A percentile compares a stretch with the other conserved stretches of the same genome.
Evolutionary conservation across 2,797 vertebrate genomes (phyloP).

Genomic region (Brotula barbata): DNA sequence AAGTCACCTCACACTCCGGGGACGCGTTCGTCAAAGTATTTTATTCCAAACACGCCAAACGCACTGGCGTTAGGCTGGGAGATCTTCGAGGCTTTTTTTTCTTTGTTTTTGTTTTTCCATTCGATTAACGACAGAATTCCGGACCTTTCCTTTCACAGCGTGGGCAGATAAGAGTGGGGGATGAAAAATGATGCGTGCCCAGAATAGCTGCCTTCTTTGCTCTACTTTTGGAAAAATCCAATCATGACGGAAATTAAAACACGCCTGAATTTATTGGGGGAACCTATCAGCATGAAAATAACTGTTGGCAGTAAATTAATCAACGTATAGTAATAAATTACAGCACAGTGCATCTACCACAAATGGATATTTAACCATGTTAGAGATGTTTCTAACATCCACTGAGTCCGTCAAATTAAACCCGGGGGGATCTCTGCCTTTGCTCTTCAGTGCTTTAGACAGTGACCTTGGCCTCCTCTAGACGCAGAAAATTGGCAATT

Average conservation of each 20-base stretch:
- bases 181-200: slow-evolving; percentile 3
- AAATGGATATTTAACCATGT: no score
- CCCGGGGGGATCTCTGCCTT: slow-evolving; percentile 17
- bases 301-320: neutral
- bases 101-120: slow-evolving; percentile 20
- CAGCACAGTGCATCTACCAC: no score
- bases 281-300: slow-evolving; percentile 16
- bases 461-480: slow-evolving; percentile 42
- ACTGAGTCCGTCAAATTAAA: slow-evolving; percentile 36
- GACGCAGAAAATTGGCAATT: slow-evolving; percentile 35
- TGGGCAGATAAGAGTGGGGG: slow-evolving; percentile 14
- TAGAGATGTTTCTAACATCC: slow-evolving; percentile 12
- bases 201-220: slow-evolving; percentile 7
- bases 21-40: slow-evolving; percentile 7
- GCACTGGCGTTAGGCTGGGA: slow-evolving; percentile 1
- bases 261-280: neutral
- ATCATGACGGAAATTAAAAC: slow-evolving; percentile 24
- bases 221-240: neutral
- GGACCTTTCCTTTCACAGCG: slow-evolving; percentile 5
- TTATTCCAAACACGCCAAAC: neutral
- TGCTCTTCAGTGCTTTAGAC: slow-evolving; percentile 46
- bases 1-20: slow-evolving; percentile 15
- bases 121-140: slow-evolving; percentile 22
- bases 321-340: neutral
- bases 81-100: slow-evolving; percentile 1